phyloP scores from a whole-genome alignment of 2,888 invertebrate species.

The Amorpha juglandis region DNA sequence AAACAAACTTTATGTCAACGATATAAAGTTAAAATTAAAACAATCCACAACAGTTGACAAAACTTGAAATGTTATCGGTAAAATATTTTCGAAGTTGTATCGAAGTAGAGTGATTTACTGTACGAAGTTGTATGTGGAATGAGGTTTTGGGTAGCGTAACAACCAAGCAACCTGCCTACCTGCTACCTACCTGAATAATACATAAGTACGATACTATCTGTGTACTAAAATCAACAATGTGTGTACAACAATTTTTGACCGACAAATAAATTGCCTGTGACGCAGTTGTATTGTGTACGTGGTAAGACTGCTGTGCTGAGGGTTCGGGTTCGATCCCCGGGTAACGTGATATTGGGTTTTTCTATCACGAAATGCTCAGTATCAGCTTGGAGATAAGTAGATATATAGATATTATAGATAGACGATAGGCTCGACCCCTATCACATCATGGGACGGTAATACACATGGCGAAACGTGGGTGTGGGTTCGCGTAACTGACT shows the following conservation, averaged over 20 bases:
- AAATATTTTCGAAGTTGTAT: conserved; percentile 56
- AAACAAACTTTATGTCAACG: conserved; percentile 1
- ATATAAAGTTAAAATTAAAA: not conserved
- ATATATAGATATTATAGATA: too few species aligned
- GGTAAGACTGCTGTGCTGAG: too few species aligned
- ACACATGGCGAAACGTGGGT: too few species aligned
- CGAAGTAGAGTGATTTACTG: conserved; percentile 64
- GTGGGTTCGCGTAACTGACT: too few species aligned
- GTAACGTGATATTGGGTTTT: too few species aligned
- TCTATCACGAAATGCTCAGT: too few species aligned
- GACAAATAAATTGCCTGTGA: not conserved
- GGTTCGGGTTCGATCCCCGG: too few species aligned
- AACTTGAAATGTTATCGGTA: conserved; percentile 68
- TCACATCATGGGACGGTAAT: too few species aligned
- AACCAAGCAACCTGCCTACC: too few species aligned
- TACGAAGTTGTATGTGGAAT: conserved; percentile 28
- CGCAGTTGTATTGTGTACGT: too few species aligned
- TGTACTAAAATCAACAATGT: not conserved
- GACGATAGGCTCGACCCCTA: too few species aligned
- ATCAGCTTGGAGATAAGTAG: too few species aligned
- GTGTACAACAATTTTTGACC: not conserved
- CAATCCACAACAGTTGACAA: conserved; percentile 50
- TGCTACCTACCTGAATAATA: conserved; percentile 14
- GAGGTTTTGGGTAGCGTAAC: not conserved
- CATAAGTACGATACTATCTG: not conserved